Base-by-base conservation (phyloP, 2,888 invertebrate species). In the Glaucopsyche alexis region DNA sequence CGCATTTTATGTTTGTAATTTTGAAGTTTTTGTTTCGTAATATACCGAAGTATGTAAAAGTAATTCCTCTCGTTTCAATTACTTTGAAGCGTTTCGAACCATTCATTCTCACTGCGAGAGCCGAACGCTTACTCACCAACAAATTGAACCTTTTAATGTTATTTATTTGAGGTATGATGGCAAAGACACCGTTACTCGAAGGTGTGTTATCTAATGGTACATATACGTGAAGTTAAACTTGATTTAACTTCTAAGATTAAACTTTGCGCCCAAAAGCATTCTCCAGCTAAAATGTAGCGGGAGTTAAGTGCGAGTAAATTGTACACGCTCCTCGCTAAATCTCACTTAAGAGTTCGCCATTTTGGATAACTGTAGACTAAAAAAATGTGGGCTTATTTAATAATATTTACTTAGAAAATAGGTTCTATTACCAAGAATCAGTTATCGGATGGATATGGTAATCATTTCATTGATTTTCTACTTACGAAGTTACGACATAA, bases 191-290 rank as follows among this genome's bases (percentile, higher is more conserved):
- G 29, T 29, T 47, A 47, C 11, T 8, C 47, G 13, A 47, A 47
- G 8, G 13, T 7, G 2, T 13, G 13, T 60, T 29, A 29, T 60
- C 60, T 29, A 7, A 47, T 8, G 29, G 29, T 60, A 14, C n/a
- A n/a, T 14, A 14, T 55, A 45, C 38, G 47, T 47, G 29, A 60
- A 55, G 29, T 9, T 16, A 19, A 67, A 67, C 42, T 45, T 67
- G 67, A 67, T 67, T 67, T 67, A 67, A 67, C 67, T 67, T 67
- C 67, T 67, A 19, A 45, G 42, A 67, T 67, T 67, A 67, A 67
- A 45, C 19, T 45, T 29, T 29, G 67, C 19, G 67, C 67, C 67
- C 45, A 67, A 66, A 67, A 67, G 67, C 67, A 67, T 67, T 67
- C 45, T 47, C 67, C 67, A 19, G 45, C 67, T 60, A 60, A 67